These are phyloP conservation scores for Didymodactylos carnosus DNA, from an alignment of 2,888 invertebrate species.

Conservation along the genomic window DNA sequence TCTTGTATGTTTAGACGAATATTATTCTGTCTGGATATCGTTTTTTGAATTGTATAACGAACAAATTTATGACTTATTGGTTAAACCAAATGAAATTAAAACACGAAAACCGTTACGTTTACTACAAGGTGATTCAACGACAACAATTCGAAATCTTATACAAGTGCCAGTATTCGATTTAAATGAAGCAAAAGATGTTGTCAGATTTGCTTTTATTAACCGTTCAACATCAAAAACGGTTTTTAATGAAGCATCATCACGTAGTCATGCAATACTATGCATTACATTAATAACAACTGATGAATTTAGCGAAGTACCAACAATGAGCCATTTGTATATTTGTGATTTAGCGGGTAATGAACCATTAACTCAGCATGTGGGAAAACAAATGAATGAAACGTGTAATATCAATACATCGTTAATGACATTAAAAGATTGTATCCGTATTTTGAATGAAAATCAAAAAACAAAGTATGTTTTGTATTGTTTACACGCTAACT, in stretches of 20 bases:
- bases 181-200: conserved; percentile 7
- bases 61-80: conserved; percentile 59
- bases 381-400: conserved; percentile 57
- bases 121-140: not conserved
- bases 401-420: conserved; percentile 71
- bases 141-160: conserved; percentile 1
- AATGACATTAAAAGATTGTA: conserved; percentile 59
- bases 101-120: conserved; percentile 3
- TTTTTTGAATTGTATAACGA: conserved; percentile 80
- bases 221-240: conserved; percentile 48
- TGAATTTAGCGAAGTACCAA: not conserved
- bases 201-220: conserved; percentile 3
- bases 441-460: conserved; percentile 39
- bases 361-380: conserved; percentile 50
- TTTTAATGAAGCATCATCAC: conserved; percentile 78
- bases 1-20: not conserved
- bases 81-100: conserved; percentile 20
- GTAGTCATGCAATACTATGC: conserved; percentile 88
- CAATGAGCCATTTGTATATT: conserved; percentile 38
- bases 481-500: not conserved
- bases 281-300: conserved; percentile 51
- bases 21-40: conserved; percentile 52
- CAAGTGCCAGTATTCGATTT: conserved; percentile 6
- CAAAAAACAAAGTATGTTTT: conserved; percentile 15
- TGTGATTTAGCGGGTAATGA: conserved; percentile 82